Evolutionary conservation across 2,888 invertebrate genomes (phyloP), one percentile per base, ranked within the genome.

Genomic region (Eilema sororculum): DNA sequence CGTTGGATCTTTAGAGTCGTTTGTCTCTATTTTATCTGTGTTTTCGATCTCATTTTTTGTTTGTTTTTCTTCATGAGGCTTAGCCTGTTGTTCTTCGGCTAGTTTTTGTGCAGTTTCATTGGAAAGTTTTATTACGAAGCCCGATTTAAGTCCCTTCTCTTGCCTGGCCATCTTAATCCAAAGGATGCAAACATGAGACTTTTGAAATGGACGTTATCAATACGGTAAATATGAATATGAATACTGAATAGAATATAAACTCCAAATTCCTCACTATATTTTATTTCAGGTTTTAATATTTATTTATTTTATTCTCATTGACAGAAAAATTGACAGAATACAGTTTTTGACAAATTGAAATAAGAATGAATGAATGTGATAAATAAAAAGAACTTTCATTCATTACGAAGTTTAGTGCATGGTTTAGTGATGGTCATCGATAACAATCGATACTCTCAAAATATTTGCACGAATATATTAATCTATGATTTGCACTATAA

Each of bases 71-170:
- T 69, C 67, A 5, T 52, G 56, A 67, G 63, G 56, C 65, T 89
- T 90, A 37, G 83, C 82, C 64, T 81, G 85, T 65, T 88, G 83
- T 62, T 92, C 90, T 80, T 93, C 91, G 3, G 90, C 81, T 69
- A 95, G 82, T 86, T 95, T 95, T 82, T 94, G 94, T 13, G 89
- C 93, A 57, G 95, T 95, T 86, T 95, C 95, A 67, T 84, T 89
- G 2, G 94, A 91, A 57, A 95, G 86, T 88, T 95, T 95, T 73
- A 95, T 95, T 67, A 95, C 92, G 86, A 95, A 94, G 28, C 95
- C 95, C 65, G 91, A 78, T 84, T 90, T 94, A 28, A 85, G 69
- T 67, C 72, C 75, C 83, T 91, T 94, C 46, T 91, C 90, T 74
- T 82, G 85, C 69, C 87, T 91, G 67, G 89, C 82, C 94, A 94